Evolutionary conservation across 1,140 invertebrate species (phyloP), one percentile per base, ranked within the genome.

Genomic region (Drosophila kikkawai): DNA sequence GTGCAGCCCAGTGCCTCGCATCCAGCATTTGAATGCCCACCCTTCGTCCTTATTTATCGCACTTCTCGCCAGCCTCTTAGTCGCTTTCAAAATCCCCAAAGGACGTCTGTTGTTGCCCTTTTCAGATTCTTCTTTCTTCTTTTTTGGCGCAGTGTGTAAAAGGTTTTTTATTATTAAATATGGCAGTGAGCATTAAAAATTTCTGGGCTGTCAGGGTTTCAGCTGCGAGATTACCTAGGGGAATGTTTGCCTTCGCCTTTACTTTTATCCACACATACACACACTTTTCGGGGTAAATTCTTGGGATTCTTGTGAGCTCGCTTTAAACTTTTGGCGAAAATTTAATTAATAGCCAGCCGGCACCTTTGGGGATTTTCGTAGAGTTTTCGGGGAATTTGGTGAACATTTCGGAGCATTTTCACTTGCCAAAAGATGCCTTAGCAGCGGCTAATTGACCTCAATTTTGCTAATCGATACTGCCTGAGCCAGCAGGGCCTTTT

Each of bases 391-490:
- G 53, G 53, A 26, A 61, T 60, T 67, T 68, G 56, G 45, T 37
- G 50, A 75, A n/a, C 48, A 51, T 66, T 64, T 57, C 22, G 58
- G 4, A 39, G 53, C 32, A 60, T 65, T 83, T 61, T 63, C 45
- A 48, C 68, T 65, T 63, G 75, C 81, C 69, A 69, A 81, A 75
- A 79, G 53, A 67, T 71, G 36, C 66, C 64, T 4, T 9, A 47
- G 50, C 58, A 56, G 47, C 63, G 32, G 61, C 79, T 86, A 85
- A 85, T 85, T 85, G 82, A 82, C 75, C 79, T 61, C 73, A 82
- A 85, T 85, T 75, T 51, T 36, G 59, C 65, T 71, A 86, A 85
- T 85, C 82, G 84, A 82, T 86, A 85, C 65, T 79, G 69, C 84
- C 74, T 58, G 41, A 66, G 60, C 26, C 26, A 9, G 32, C 26